A percentile compares a stretch with the other conserved stretches of the same genome.
Conservation (phyloP, 2,888 invertebrate species). For the Oligia latruncula region DNA sequence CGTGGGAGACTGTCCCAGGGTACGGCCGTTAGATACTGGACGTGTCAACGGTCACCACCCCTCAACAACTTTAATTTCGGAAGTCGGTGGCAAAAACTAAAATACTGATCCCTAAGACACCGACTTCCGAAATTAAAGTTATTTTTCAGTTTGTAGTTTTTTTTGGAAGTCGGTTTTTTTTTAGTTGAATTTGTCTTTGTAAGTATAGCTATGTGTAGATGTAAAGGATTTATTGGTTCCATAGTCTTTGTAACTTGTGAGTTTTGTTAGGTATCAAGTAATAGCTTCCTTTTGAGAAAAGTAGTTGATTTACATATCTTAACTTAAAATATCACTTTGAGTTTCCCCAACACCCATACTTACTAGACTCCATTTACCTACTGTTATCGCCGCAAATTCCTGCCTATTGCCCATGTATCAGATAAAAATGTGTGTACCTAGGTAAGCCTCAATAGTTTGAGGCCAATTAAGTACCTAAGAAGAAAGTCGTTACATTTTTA, state of each 20-base stretch:
- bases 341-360: not conserved
- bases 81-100: no score
- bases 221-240: not conserved
- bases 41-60: no score
- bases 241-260: not conserved
- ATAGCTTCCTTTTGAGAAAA: no score
- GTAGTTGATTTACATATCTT: not conserved
- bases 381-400: not conserved
- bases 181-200: no score
- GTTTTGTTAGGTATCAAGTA: not conserved
- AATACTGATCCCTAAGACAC: no score
- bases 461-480: not conserved
- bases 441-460: not conserved
- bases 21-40: no score
- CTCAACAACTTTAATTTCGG: no score
- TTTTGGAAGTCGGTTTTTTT: no score
- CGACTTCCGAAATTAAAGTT: no score
- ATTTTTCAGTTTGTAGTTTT: no score
- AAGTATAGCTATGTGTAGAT: not conserved
- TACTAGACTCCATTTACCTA: slow-evolving; percentile 4
- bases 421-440: not conserved
- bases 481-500: not conserved
- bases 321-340: not conserved
- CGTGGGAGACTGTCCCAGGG: no score
- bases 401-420: not conserved